A percentile compares a stretch with the other conserved stretches of the same genome.
phyloP scores from a whole-genome alignment of 2,113 vertebrate genomes.

The Grus americana region DNA sequence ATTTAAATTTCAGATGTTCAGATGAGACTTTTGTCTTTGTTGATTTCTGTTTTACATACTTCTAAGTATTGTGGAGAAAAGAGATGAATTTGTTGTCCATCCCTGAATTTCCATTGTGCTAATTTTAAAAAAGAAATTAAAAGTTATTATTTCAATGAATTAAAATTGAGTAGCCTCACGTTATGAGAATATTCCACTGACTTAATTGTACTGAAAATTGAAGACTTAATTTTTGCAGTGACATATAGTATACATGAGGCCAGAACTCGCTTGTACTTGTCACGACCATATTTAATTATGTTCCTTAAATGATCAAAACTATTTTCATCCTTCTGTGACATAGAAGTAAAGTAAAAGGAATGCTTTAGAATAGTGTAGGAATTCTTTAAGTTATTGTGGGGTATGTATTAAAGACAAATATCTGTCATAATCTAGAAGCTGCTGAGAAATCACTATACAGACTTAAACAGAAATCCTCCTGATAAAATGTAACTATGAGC shows the following conservation, averaged over 20 bases:
- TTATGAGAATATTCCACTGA: not conserved
- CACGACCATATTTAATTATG: not conserved
- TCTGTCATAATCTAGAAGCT: not conserved
- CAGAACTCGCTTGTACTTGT: not conserved
- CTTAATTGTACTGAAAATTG: not conserved
- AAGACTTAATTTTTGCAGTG: not conserved
- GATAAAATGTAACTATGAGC: not conserved
- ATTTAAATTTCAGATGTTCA: not conserved
- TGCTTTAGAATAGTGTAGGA: not conserved
- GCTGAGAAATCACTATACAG: not conserved
- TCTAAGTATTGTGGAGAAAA: not conserved
- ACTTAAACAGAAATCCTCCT: not conserved
- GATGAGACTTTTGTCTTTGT: not conserved
- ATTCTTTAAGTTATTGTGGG: not conserved
- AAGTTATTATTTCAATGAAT: not conserved
- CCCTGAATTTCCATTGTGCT: not conserved
- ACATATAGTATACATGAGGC: not conserved
- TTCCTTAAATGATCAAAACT: not conserved
- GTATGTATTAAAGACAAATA: not conserved
- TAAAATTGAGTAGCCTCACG: not conserved
- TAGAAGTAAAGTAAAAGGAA: not conserved
- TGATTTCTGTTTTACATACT: not conserved
- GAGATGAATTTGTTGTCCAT: not conserved
- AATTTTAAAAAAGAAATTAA: not conserved
- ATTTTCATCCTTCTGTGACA: not conserved